phyloP scores from a whole-genome alignment of 2,888 invertebrate species.

The Bibio marci region DNA sequence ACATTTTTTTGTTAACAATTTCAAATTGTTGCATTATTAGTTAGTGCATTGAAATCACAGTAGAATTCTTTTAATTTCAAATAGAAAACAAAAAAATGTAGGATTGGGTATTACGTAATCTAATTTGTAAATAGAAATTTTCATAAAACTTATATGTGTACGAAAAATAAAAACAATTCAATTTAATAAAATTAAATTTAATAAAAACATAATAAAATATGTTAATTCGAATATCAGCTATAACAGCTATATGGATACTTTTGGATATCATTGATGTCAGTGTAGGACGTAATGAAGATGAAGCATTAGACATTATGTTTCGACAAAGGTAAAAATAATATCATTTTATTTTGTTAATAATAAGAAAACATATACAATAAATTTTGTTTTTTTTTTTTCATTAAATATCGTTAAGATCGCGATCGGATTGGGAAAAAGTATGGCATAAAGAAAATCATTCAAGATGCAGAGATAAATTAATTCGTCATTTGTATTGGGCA shows the following conservation, averaged over 20 bases:
- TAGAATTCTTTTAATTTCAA: too few relatives aligned
- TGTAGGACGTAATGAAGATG: conserved; percentile 19
- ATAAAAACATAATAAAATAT: too few relatives aligned
- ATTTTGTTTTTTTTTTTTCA: too few relatives aligned
- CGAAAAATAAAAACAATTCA: too few relatives aligned
- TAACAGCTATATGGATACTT: conserved; percentile 23
- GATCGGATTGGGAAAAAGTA: conserved; percentile 38
- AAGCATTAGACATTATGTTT: conserved; percentile 31
- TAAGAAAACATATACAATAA: neutral
- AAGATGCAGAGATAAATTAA: conserved; percentile 36
- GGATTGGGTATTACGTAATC: too few relatives aligned
- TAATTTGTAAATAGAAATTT: too few relatives aligned
- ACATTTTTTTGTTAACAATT: too few relatives aligned
- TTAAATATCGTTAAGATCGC: conserved; percentile 32
- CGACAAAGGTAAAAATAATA: conserved; percentile 25
- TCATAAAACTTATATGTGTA: too few relatives aligned
- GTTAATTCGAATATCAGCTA: conserved; percentile 17
- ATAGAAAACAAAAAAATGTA: too few relatives aligned
- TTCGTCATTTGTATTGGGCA: conserved; percentile 40
- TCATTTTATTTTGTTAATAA: conserved; percentile 8
- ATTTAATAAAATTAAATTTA: too few relatives aligned
- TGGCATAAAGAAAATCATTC: conserved; percentile 41
- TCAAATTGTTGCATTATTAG: too few relatives aligned
- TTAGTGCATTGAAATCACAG: too few relatives aligned
- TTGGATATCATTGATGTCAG: conserved; percentile 18